phyloP scores from a whole-genome alignment of 2,113 vertebrate genomes.

The Leucosticte australis region DNA sequence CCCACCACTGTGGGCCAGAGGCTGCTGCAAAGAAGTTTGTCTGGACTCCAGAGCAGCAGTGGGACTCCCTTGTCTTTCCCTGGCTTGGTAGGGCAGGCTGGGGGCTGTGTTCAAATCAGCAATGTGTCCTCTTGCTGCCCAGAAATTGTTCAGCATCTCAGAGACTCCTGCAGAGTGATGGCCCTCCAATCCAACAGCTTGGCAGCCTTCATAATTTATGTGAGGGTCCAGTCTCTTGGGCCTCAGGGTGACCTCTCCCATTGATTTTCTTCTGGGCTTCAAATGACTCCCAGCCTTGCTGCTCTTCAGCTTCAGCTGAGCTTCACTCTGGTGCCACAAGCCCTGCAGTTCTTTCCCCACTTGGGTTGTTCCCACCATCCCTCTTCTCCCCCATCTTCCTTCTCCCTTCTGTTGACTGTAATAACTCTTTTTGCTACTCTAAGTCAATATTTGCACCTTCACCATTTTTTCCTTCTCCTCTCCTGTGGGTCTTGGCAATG shows the following conservation, averaged over 20 bases:
- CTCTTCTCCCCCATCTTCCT: neutral
- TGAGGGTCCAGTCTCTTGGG: neutral
- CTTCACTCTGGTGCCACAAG: neutral
- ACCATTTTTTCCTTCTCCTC: neutral
- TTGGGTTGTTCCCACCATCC: neutral
- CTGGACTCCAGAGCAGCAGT: neutral
- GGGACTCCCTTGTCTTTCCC: neutral
- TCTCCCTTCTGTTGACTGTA: neutral
- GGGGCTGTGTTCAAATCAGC: neutral
- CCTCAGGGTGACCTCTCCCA: neutral
- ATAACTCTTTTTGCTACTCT: neutral
- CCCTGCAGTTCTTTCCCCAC: accelerated
- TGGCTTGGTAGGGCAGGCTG: neutral
- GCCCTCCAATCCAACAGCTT: neutral
- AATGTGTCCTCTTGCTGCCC: accelerated
- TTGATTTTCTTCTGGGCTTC: neutral
- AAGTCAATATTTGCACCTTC: neutral
- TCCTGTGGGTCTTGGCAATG: neutral
- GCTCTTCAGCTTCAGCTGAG: neutral
- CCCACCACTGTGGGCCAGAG: accelerated
- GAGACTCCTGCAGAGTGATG: neutral
- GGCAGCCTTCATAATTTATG: neutral
- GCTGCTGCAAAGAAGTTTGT: neutral
- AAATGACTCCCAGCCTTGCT: neutral
- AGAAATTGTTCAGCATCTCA: neutral